These are phyloP conservation scores for Heliocidaris erythrogramma DNA, from an alignment of 35 echinoderm and acorn worm species.

Conservation along the genomic window DNA sequence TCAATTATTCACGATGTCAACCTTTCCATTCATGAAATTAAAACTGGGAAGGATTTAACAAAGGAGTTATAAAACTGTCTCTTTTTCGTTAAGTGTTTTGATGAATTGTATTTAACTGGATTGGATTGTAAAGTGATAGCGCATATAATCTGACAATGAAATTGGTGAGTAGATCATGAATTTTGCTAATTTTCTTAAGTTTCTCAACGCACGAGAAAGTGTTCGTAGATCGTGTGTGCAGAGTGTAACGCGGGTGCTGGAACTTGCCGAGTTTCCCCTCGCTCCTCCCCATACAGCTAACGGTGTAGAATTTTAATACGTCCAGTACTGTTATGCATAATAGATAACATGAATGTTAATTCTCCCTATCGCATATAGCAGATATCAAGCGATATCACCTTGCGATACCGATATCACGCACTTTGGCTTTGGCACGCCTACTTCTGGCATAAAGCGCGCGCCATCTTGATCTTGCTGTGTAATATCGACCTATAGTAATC, in stretches of 20 bases:
- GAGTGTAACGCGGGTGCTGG: not conserved
- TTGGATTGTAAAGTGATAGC: not conserved
- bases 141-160: not conserved
- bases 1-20: not conserved
- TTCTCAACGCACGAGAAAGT: not conserved
- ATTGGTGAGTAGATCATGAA: slow-evolving; percentile 29
- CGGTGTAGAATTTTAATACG: not conserved
- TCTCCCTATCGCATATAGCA: too few relatives aligned
- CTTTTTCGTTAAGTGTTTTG: not conserved
- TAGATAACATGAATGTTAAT: not conserved
- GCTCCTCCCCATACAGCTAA: not conserved
- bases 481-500: too few relatives aligned
- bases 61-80: slow-evolving; percentile 7
- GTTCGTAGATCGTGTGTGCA: not conserved
- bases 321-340: not conserved
- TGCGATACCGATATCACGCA: too few relatives aligned
- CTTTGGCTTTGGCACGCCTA: too few relatives aligned
- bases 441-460: too few relatives aligned
- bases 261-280: not conserved
- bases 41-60: not conserved
- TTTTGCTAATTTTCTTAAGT: not conserved
- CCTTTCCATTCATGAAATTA: not conserved
- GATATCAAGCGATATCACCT: too few relatives aligned
- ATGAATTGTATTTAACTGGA: not conserved
- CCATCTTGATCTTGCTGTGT: too few relatives aligned